These are phyloP conservation scores for Monoplex corrugatus DNA, from an alignment of 2,888 invertebrate species.

Conservation along the genomic window DNA sequence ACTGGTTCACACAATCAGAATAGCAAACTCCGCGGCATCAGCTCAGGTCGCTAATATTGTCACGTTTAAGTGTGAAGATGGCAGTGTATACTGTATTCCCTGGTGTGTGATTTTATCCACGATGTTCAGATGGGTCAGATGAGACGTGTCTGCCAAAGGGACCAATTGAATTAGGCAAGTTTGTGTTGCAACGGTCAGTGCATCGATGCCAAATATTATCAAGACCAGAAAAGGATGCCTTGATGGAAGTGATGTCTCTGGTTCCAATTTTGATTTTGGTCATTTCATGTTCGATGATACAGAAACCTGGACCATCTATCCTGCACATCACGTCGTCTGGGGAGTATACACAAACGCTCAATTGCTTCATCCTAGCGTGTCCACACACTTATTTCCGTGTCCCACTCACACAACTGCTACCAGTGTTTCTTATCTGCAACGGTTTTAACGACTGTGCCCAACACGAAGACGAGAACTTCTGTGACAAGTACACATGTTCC, in stretches of 20 bases:
- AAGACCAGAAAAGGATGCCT: neutral
- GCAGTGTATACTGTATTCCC: neutral
- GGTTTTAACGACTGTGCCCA: slow-evolving; percentile 35
- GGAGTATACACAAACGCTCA: neutral
- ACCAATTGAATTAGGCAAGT: neutral
- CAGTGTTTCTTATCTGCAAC: slow-evolving; percentile 40
- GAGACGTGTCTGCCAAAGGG: neutral
- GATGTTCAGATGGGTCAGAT: slow-evolving; percentile 12
- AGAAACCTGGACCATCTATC: neutral
- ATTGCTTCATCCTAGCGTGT: neutral
- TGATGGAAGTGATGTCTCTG: slow-evolving; percentile 5
- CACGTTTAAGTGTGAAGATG: neutral
- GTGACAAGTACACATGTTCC: slow-evolving; percentile 31
- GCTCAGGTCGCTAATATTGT: neutral
- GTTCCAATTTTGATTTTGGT: too few species aligned
- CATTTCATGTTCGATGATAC: neutral
- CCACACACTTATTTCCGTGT: slow-evolving; percentile 26
- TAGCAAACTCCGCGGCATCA: neutral
- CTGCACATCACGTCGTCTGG: neutral
- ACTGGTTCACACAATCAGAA: neutral
- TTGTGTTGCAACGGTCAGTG: slow-evolving; percentile 30
- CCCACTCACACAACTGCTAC: slow-evolving; percentile 16
- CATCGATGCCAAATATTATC: neutral
- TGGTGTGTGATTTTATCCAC: slow-evolving; percentile 28
- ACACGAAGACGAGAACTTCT: slow-evolving; percentile 39